Conservation (phyloP, 2,888 invertebrate genomes). For the Hofmannophila pseudospretella region DNA sequence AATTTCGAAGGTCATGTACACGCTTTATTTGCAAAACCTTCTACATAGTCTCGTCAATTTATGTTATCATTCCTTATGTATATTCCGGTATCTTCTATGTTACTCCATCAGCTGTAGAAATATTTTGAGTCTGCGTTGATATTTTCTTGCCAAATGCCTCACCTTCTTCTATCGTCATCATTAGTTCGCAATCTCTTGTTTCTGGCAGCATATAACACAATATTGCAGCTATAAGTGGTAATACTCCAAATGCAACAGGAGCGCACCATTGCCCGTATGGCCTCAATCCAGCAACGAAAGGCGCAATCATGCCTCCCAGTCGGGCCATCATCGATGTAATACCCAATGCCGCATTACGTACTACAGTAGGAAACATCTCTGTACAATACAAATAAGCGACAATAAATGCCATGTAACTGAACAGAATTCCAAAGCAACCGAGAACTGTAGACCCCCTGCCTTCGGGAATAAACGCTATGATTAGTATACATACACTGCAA, state of each 20-base stretch:
- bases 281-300: slow-evolving; percentile 83
- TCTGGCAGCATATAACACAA: slow-evolving; percentile 85
- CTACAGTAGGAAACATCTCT: slow-evolving; percentile 92
- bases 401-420: slow-evolving; percentile 87
- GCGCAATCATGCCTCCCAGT: slow-evolving; percentile 89
- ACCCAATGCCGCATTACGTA: slow-evolving; percentile 90
- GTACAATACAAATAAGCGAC: slow-evolving; percentile 89
- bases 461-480: slow-evolving; percentile 76
- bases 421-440: slow-evolving; percentile 85
- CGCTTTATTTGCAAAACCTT: not conserved
- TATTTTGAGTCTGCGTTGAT: slow-evolving; percentile 3
- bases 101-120: slow-evolving; percentile 1
- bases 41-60: too few relatives aligned
- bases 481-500: slow-evolving; percentile 78
- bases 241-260: slow-evolving; percentile 82
- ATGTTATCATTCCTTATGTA: too few relatives aligned
- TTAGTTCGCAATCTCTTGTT: slow-evolving; percentile 84
- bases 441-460: slow-evolving; percentile 71
- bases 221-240: slow-evolving; percentile 81
- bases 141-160: slow-evolving; percentile 63
- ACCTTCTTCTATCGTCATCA: slow-evolving; percentile 87
- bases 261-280: slow-evolving; percentile 79
- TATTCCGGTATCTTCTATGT: slow-evolving; percentile 6
- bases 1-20: too few relatives aligned
- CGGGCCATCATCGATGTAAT: slow-evolving; percentile 90